A percentile compares a stretch with the other conserved stretches of the same genome.
These are phyloP conservation scores for Centrocercus urophasianus DNA, from an alignment of 2,113 vertebrate species.

Conservation along the genomic window DNA sequence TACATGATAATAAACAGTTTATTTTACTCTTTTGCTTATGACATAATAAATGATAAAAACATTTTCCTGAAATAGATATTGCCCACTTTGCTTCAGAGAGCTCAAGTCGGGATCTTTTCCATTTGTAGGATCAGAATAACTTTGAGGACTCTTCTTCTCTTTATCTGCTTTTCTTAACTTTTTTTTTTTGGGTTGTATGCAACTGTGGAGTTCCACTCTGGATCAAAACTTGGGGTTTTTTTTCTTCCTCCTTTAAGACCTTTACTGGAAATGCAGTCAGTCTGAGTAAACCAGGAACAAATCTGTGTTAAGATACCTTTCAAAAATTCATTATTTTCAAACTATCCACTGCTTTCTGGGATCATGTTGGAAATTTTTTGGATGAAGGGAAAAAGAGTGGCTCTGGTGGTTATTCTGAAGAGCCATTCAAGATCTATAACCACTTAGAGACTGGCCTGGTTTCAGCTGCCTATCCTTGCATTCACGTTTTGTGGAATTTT, in stretches of 20 bases:
- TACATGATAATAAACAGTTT: conserved; percentile 98
- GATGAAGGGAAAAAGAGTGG: not conserved
- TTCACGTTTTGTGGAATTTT: not conserved
- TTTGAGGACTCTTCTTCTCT: not conserved
- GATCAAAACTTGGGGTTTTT: not conserved
- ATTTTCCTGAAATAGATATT: conserved; percentile 77
- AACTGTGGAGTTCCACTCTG: not conserved
- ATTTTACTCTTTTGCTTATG: conserved; percentile 88
- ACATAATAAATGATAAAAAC: conserved; percentile 84
- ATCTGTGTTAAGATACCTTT: not conserved
- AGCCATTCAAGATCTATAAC: not conserved
- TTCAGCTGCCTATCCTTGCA: not conserved
- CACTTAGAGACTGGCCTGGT: not conserved
- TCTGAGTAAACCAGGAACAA: not conserved
- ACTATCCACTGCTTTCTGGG: not conserved
- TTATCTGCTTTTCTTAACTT: not conserved
- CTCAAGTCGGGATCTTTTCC: conserved; percentile 8
- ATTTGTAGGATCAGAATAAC: not conserved
- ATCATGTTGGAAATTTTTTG: not conserved
- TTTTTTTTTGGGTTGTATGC: rapidly evolving
- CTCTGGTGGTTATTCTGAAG: not conserved
- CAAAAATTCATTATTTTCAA: not conserved
- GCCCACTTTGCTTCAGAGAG: conserved; percentile 32
- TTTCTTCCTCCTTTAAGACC: not conserved
- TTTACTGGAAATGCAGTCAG: not conserved